A percentile compares a stretch with the other conserved stretches of the same genome.
phyloP scores from a whole-genome alignment of 2,797 vertebrate genomes.

The Sarcophilus harrisii region DNA sequence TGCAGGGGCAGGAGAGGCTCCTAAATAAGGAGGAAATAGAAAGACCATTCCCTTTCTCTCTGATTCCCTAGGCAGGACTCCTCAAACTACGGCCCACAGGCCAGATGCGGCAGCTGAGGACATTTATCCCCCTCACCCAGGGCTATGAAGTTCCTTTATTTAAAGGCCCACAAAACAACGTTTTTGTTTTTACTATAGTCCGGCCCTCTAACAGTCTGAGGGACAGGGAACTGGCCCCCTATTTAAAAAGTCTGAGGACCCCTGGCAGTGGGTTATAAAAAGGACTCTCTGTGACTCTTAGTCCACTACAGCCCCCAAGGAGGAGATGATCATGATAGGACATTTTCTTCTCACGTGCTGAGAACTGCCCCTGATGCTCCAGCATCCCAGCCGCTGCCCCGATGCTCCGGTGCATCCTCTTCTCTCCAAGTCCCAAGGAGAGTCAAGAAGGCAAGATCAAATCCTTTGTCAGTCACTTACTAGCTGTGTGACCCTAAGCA shows the following conservation, averaged over 20 bases:
- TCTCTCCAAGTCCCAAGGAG: neutral
- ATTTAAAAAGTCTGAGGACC: too few species aligned
- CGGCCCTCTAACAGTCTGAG: too few species aligned
- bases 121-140: too few species aligned
- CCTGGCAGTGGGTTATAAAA: neutral
- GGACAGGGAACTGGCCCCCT: too few species aligned
- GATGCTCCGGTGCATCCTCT: neutral
- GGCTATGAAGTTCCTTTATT: too few species aligned
- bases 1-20: neutral
- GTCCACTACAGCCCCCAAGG: neutral
- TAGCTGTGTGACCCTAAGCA: neutral
- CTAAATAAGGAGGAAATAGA: neutral
- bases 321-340: neutral
- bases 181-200: too few species aligned
- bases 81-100: too few species aligned
- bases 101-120: too few species aligned
- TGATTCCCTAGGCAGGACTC: neutral
- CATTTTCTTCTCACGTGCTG: neutral
- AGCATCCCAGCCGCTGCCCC: neutral
- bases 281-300: neutral
- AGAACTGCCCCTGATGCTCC: neutral
- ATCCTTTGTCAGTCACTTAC: neutral
- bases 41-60: neutral
- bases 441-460: neutral
- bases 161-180: too few species aligned